Base-by-base conservation (phyloP, 2,797 vertebrate species). In the Sebastes nivosus region DNA sequence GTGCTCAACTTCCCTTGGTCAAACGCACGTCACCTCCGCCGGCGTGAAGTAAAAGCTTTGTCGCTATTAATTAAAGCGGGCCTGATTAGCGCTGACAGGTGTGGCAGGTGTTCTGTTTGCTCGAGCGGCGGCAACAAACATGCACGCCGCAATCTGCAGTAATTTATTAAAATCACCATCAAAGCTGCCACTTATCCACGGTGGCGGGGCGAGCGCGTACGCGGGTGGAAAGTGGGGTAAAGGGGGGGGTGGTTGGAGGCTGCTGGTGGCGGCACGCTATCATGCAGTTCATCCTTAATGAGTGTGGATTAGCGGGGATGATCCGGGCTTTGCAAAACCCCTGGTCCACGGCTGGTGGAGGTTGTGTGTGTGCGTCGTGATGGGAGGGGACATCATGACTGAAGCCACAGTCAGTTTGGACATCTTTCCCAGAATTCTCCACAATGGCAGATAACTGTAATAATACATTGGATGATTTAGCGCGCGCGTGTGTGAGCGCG, bases 251-350 rank as follows among this genome's bases (percentile, higher is more conserved):
- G 3, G 13, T 18, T 46, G 77, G 78, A 72, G 81, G 83, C 72
- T 77, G 86, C 29, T 87, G 82, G 61, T 69, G 88, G 91, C 87
- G 93, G 93, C 88, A 88, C 69, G 88, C 95, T 97, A 96, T 96
- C 96, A 95, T 95, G 91, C 90, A 95, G 96, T 95, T 96, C 86
- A 92, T 95, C 95, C 95, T 95, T 97, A 96, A 93, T 96, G 95
- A 96, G 96, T 92, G 84, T 93, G 95, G 97, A 97, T 97, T 97
- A 97, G 92, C 72, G 83, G 75, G 96, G 97, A 97, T 97, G 96
- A 97, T 97, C 97, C 91, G n/a, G 54, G 96, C 95, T 97, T 97
- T 97, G 91, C 91, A 67, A 92, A 94, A 92, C 89, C 93, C 88
- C 89, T 84, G 88, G 92, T 94, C 91, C 89, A 84, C 77, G 67